These are phyloP conservation scores for Eulemur rubriventer DNA, from an alignment of 2,797 vertebrate genomes.

Conservation along the genomic window DNA sequence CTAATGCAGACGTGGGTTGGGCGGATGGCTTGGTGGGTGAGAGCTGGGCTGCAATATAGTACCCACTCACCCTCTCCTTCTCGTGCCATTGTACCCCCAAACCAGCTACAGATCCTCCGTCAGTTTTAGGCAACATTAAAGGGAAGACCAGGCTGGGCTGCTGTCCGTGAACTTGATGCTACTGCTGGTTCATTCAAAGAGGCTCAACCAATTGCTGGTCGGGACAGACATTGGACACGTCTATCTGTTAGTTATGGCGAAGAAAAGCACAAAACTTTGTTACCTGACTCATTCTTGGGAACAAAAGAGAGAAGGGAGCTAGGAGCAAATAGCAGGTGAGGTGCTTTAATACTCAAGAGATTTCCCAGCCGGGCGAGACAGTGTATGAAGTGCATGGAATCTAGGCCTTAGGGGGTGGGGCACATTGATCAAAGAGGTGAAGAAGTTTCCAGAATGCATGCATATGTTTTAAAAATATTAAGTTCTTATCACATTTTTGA, in stretches of 20 bases:
- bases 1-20: background rate
- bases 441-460: background rate
- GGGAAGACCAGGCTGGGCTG: background rate
- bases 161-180: background rate
- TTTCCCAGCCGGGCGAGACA: background rate
- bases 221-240: background rate
- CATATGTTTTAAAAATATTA: background rate
- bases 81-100: fast-evolving
- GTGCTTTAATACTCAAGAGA: background rate
- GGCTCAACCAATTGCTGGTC: background rate
- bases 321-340: background rate
- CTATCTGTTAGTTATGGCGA: background rate
- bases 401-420: background rate
- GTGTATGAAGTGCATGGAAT: background rate
- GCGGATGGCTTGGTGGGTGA: background rate
- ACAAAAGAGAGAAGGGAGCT: background rate
- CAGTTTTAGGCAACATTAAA: background rate
- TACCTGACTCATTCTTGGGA: background rate
- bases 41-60: too few species aligned
- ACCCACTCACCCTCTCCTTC: fast-evolving
- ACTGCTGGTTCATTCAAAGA: background rate
- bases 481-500: background rate
- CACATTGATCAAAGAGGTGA: background rate
- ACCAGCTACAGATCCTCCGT: background rate
- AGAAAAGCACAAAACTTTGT: background rate